Percentiles rank a stretch among this genome's conserved stretches.
These are phyloP conservation scores for Onychorhynchus coronatus DNA, from an alignment of 2,113 vertebrate genomes.

Conservation along the genomic window DNA sequence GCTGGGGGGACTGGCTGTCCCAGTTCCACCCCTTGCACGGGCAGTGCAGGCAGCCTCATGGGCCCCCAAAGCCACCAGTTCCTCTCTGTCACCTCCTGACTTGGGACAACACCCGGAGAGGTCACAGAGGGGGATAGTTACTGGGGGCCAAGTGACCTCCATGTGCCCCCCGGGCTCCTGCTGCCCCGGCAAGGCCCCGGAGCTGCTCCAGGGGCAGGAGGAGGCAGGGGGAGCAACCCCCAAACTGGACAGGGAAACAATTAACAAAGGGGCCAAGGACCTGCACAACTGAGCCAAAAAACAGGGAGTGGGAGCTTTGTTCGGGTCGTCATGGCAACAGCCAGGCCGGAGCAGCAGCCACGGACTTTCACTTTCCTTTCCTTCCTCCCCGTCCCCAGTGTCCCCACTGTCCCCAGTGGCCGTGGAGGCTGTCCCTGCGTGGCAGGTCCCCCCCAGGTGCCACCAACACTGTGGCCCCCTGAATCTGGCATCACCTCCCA, in stretches of 20 bases:
- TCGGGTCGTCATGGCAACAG: constrained; percentile 86
- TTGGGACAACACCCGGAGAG: not conserved
- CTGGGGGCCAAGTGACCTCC: not conserved
- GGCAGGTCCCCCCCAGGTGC: not conserved
- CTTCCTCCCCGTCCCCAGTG: not conserved
- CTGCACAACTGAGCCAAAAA: constrained; percentile 85
- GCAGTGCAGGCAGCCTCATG: not conserved
- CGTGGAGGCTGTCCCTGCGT: not conserved
- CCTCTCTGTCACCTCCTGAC: not conserved
- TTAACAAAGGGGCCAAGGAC: constrained; percentile 86
- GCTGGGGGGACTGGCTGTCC: fast-evolving
- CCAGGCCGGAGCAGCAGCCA: constrained; percentile 67
- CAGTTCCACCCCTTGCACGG: fast-evolving
- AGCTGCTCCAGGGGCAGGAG: not conserved
- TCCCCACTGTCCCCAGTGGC: not conserved
- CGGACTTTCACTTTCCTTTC: constrained; percentile 74
- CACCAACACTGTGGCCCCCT: fast-evolving
- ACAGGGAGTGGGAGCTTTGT: constrained; percentile 88
- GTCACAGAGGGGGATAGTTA: fast-evolving
- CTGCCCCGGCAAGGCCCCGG: not conserved
- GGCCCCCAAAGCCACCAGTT: not conserved
- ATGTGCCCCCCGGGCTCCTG: fast-evolving
- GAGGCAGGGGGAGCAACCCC: constrained; percentile 65
- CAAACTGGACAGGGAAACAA: constrained; percentile 79
- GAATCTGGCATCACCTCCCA: not conserved